A percentile compares a stretch with the other conserved stretches of the same genome.
phyloP scores from a whole-genome alignment of 2,113 vertebrate genomes.

The Megaleporinus macrocephalus region DNA sequence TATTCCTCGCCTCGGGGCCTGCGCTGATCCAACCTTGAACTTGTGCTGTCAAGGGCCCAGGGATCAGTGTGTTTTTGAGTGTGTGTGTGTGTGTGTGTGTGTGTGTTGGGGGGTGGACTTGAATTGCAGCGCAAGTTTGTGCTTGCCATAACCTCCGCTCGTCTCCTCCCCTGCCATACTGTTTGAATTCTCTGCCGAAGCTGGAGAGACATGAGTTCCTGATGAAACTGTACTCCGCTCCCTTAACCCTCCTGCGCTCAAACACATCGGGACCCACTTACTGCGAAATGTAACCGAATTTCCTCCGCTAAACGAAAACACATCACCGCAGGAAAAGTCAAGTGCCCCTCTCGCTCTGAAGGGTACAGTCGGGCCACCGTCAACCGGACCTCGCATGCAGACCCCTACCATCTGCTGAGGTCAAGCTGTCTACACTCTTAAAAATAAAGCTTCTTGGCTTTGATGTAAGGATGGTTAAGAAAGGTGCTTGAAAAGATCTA shows the following conservation, averaged over 20 bases:
- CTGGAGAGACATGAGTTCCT: constrained; percentile 67
- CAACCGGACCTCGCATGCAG: constrained; percentile 62
- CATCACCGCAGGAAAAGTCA: constrained; percentile 70
- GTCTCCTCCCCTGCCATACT: constrained; percentile 63
- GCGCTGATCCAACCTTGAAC: constrained; percentile 75
- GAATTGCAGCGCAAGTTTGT: constrained; percentile 71
- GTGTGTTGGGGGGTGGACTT: constrained; percentile 55
- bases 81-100: constrained; percentile 20
- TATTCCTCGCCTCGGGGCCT: constrained; percentile 63
- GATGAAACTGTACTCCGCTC: constrained; percentile 73
- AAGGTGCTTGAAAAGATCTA: not conserved
- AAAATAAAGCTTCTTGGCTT: constrained; percentile 39
- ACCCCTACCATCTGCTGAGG: constrained; percentile 27
- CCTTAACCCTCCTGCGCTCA: constrained; percentile 64
- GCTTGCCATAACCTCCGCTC: constrained; percentile 71
- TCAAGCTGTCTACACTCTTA: not conserved
- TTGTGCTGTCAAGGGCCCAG: constrained; percentile 69
- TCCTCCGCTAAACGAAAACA: constrained; percentile 79
- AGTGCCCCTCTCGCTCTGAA: constrained; percentile 43
- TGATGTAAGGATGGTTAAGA: not conserved
- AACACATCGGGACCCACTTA: constrained; percentile 76
- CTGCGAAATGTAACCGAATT: constrained; percentile 79
- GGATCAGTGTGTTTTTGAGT: constrained; percentile 29
- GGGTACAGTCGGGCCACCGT: constrained; percentile 46
- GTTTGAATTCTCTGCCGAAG: constrained; percentile 73